Percentiles rank a stretch among this genome's conserved stretches.
Evolutionary conservation across 2,113 vertebrate species (phyloP).

Genomic region (Rhynchomys soricoides): DNA sequence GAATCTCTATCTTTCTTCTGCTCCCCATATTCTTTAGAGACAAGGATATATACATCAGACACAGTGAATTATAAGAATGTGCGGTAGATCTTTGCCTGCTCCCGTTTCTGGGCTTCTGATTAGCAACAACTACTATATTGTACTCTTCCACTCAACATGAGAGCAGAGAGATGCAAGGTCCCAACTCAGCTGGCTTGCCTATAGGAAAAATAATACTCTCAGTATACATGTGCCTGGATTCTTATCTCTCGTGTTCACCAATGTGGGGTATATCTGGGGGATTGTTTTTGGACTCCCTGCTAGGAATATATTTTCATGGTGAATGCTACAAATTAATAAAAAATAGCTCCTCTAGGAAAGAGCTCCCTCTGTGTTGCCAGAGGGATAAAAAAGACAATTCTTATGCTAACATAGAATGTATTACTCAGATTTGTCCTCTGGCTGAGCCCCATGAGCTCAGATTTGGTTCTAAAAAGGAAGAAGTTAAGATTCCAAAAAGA

Average conservation of each 20-base stretch:
- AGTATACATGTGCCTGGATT: not conserved
- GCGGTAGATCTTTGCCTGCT: not conserved
- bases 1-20: not conserved
- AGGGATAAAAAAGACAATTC: not conserved
- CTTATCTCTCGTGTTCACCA: not conserved
- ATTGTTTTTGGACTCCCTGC: not conserved
- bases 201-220: not conserved
- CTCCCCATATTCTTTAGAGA: not conserved
- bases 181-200: not conserved
- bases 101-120: slow-evolving; percentile 24
- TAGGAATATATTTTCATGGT: slow-evolving; percentile 39
- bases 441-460: not conserved
- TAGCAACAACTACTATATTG: not conserved
- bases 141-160: not conserved
- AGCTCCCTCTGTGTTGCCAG: not conserved
- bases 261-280: not conserved
- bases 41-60: not conserved
- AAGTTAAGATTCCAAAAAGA: slow-evolving; percentile 15
- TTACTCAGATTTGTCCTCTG: not conserved
- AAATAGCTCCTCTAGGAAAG: not conserved
- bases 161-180: not conserved
- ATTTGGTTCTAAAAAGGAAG: not conserved
- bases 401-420: not conserved
- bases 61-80: not conserved
- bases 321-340: not conserved